Evolutionary conservation across 1,140 invertebrate genomes (phyloP), one percentile per base, ranked within the genome.

Genomic region (Drosophila nebulosa): DNA sequence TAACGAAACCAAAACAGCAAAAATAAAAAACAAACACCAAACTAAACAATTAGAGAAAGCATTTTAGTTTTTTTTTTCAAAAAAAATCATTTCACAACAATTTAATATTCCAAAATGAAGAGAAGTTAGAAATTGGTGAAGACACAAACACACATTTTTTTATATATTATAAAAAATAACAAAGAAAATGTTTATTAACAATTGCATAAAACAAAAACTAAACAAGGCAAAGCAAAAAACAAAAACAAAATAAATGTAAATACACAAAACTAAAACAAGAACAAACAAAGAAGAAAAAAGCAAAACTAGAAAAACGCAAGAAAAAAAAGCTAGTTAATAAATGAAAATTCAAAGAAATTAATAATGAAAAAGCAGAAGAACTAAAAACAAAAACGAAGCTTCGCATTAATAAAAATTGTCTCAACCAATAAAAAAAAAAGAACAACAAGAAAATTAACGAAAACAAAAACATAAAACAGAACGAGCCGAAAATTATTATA

Each of bases 391-490:
- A 68, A 79, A 70, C 50, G 63, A 63, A 81, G 83, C 83, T 88
- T 88, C 74, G 83, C 83, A 88, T 88, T 85, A 88, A 88, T 88
- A 88, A 88, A 88, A 72, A 81, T 81, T 74, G 75, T 88, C 83
- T 84, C 81, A 85, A 85, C 59, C 58, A 39, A 75, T 69, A 79
- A 61, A 39, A 75, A 72, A 79, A 61, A 39, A 59, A 66, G 32
- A 21, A 53, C 81, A 55, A 59, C 14, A 70, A 18, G 22, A 65
- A 61, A 36, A 39, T n/a, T n/a, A 16, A 72, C n/a, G 16, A 69
- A 63, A 35, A 50, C n/a, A 51, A 53, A 63, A 63, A 63, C 24
- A 46, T 10, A 46, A 46, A 42, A 46, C 7, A 46, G 18, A 46
- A 46, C 16, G 18, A 46, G 39, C 39, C 39, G 39, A 46, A 52